Evolutionary conservation across 2,888 invertebrate species (phyloP), one percentile per base, ranked within the genome.

Genomic region (Digitonthophagus gazella): DNA sequence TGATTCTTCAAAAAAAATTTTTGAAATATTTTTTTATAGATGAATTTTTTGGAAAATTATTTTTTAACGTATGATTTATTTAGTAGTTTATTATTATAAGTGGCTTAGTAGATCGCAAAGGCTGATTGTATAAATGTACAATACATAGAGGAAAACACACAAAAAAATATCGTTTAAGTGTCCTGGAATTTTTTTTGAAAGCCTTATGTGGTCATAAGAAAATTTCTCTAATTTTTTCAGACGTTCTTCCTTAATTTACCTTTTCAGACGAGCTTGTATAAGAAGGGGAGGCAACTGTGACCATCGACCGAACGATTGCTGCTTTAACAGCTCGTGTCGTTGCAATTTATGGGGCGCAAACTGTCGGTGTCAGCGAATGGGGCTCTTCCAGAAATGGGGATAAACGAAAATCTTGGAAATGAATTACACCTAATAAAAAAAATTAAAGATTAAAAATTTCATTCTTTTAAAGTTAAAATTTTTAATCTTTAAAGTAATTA

Each of bases 321-420:
- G 94, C 86, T 90, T 90, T 85, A 92, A 91, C 77, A 91, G 92
- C 73, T 91, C 93, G 73, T 95, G 94, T 84, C 88, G 94, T 73
- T 95, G 94, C 87, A 94, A 94, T 83, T 86, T 94, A 66, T 95
- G 93, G 93, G 93, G 94, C 71, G 90, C 92, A 80, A 94, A 95
- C 86, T 94, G 94, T 83, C 88, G 91, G 78, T 95, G 94, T 83
- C 93, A 94, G 83, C 89, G 94, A 77, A 90, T 92, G 89, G 93
- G 95, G 71, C 88, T 94, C 80, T 94, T 94, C 88, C 93, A 93
- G 82, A 92, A 93, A 84, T 93, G 93, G 91, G 92, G 92, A 81
- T 91, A 88, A 85, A 80, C 71, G 78, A 79, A 6, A 61, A 18
- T 61, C 6, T 11, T 1, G 6, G 18, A 61, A 61, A 61, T 19